A percentile compares a stretch with the other conserved stretches of the same genome.
Evolutionary conservation across 2,113 vertebrate genomes (phyloP).

Genomic region (Uria lomvia): DNA sequence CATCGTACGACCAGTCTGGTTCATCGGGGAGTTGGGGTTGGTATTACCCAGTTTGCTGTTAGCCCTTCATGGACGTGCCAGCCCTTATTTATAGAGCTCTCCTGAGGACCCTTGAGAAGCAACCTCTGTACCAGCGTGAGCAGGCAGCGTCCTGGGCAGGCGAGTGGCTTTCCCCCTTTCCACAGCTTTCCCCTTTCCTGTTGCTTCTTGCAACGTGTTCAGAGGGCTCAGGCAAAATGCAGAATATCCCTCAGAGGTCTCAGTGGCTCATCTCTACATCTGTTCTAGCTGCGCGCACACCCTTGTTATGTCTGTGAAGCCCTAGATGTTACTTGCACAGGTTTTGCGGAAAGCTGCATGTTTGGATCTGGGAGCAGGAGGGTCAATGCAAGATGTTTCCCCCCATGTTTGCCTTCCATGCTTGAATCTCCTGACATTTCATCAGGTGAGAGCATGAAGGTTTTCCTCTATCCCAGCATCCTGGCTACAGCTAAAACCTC

Average conservation of each 20-base stretch:
- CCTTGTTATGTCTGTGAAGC: not conserved
- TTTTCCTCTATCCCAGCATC: not conserved
- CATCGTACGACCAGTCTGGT: not conserved
- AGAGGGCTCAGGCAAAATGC: not conserved
- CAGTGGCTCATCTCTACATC: not conserved
- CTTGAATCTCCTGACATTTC: not conserved
- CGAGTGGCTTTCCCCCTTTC: not conserved
- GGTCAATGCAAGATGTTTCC: not conserved
- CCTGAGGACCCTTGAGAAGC: not conserved
- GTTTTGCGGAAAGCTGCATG: not conserved
- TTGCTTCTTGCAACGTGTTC: not conserved
- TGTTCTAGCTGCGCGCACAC: not conserved
- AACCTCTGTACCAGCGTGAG: not conserved
- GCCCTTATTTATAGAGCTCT: not conserved
- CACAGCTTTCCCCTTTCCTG: not conserved
- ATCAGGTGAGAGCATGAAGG: not conserved
- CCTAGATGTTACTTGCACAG: not conserved
- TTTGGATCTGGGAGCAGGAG: not conserved
- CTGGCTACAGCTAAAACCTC: not conserved
- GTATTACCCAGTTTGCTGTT: not conserved
- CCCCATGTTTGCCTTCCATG: fast-evolving
- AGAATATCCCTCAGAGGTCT: not conserved
- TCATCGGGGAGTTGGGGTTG: not conserved
- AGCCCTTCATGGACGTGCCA: not conserved
- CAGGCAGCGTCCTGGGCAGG: not conserved